Percentiles rank a stretch among this genome's conserved stretches.
Evolutionary conservation across 2,888 invertebrate genomes (phyloP).

Genomic region (Drosophila monieri): DNA sequence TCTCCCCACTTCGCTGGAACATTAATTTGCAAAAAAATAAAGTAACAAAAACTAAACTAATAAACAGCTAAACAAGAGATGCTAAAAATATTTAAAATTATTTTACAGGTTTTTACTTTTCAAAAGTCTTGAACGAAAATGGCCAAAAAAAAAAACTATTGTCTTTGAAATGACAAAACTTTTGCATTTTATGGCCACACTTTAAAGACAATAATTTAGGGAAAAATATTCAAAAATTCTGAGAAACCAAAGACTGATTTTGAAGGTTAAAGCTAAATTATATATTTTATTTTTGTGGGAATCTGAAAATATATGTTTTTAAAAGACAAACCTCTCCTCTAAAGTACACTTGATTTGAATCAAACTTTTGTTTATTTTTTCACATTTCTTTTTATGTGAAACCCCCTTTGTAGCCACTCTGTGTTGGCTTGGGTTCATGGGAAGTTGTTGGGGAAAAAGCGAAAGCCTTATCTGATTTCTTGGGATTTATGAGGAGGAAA

Average conservation of each 20-base stretch:
- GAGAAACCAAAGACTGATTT: not conserved
- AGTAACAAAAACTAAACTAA: not conserved
- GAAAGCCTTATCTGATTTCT: conserved; percentile 14
- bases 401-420: too few relatives aligned
- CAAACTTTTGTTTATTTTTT: not conserved
- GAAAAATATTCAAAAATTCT: not conserved
- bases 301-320: not conserved
- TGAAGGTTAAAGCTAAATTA: not conserved
- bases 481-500: conserved; percentile 15
- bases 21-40: conserved; percentile 21
- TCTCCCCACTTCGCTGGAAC: conserved; percentile 6
- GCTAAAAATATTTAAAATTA: conserved; percentile 1
- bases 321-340: not conserved
- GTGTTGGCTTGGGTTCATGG: not conserved
- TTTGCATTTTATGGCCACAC: not conserved
- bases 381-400: not conserved
- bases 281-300: not conserved
- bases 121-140: too few relatives aligned
- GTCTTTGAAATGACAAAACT: not conserved
- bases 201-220: not conserved
- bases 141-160: not conserved
- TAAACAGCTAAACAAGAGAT: not conserved
- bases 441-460: not conserved
- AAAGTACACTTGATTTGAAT: not conserved
- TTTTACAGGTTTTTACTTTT: not conserved